Evolutionary conservation across 1,140 invertebrate genomes (phyloP).

Genomic region (Chlorops oryzae): DNA sequence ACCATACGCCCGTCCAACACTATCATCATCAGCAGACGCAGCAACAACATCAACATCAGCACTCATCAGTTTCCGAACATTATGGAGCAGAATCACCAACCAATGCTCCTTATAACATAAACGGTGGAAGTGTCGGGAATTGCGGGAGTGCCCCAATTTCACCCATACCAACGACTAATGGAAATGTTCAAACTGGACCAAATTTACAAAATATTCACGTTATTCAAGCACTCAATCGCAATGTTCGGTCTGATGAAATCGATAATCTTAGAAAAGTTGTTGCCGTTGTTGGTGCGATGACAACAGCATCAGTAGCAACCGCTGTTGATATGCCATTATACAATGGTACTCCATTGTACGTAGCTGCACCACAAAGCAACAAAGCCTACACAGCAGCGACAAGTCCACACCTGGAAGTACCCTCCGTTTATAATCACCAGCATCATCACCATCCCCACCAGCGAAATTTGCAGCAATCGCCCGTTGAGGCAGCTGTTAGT

Average conservation of each 20-base stretch:
- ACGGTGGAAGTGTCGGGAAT: too few relatives aligned
- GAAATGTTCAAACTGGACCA: conserved; percentile 4
- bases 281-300: conserved; percentile 19
- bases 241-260: conserved; percentile 36
- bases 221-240: conserved; percentile 34
- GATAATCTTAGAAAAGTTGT: conserved; percentile 40
- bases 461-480: background rate
- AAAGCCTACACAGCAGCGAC: background rate
- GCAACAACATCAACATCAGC: background rate
- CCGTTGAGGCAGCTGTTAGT: conserved; percentile 24
- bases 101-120: too few relatives aligned
- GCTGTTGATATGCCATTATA: conserved; percentile 18
- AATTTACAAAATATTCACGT: conserved; percentile 37
- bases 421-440: too few relatives aligned
- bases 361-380: conserved; percentile 17
- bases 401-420: too few relatives aligned
- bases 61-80: too few relatives aligned
- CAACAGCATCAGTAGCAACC: conserved; percentile 19
- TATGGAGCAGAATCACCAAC: too few relatives aligned
- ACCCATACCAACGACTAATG: conserved; percentile 5
- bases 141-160: too few relatives aligned
- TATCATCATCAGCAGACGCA: background rate
- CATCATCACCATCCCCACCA: conserved; percentile 1
- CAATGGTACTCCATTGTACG: conserved; percentile 16
- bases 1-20: background rate